These are phyloP conservation scores for Drosophila emarginata DNA, from an alignment of 2,888 invertebrate genomes.

Conservation along the genomic window DNA sequence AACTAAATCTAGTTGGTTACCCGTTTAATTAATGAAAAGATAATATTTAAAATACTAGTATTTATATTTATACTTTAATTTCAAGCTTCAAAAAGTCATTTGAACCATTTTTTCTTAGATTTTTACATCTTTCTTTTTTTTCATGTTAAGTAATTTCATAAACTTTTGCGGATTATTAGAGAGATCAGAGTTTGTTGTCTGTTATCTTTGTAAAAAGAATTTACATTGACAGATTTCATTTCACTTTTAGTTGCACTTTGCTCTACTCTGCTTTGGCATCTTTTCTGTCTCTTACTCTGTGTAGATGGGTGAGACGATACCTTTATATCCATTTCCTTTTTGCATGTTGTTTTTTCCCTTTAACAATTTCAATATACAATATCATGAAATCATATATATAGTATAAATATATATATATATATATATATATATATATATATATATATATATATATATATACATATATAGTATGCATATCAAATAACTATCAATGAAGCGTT, in stretches of 20 bases:
- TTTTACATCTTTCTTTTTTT: too few relatives aligned
- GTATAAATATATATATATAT: too few relatives aligned
- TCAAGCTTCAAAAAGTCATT: too few relatives aligned
- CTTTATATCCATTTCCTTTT: not conserved
- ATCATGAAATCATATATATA: not conserved
- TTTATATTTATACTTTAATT: too few relatives aligned
- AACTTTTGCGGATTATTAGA: too few relatives aligned
- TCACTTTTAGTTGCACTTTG: not conserved
- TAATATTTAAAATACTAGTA: too few relatives aligned
- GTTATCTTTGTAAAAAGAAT: not conserved
- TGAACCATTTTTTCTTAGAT: too few relatives aligned
- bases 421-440: slow-evolving; percentile 38
- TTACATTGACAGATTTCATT: not conserved
- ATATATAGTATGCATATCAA: slow-evolving; percentile 61
- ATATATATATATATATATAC: slow-evolving; percentile 7
- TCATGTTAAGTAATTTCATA: too few relatives aligned
- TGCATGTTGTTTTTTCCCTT: not conserved
- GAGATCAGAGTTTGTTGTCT: too few relatives aligned
- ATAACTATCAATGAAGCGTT: slow-evolving; percentile 68
- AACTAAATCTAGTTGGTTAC: too few relatives aligned
- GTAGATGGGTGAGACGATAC: too few relatives aligned
- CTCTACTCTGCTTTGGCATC: not conserved
- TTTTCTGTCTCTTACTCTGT: not conserved
- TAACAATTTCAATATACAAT: slow-evolving; percentile 8
- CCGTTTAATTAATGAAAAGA: too few relatives aligned